Evolutionary conservation across 2,888 invertebrate species (phyloP).

Genomic region (Brachyopa scutellaris): DNA sequence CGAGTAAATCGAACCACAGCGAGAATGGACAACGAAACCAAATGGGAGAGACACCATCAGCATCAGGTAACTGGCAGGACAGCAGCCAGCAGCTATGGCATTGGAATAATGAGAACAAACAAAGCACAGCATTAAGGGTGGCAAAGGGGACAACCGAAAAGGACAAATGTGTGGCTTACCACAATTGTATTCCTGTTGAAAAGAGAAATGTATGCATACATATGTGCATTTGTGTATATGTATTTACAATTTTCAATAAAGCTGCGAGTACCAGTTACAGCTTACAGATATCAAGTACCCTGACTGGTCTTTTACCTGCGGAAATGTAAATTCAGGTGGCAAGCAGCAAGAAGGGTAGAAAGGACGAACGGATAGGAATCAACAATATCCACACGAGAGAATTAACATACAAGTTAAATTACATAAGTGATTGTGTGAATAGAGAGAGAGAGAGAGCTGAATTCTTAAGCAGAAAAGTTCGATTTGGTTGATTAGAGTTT

Average conservation of each 20-base stretch:
- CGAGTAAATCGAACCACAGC: constrained; percentile 57
- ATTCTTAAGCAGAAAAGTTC: constrained; percentile 2
- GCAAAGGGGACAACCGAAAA: constrained; percentile 58
- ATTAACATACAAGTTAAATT: constrained; percentile 69
- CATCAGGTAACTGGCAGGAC: background rate
- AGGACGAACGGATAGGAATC: constrained; percentile 5
- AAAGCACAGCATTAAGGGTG: constrained; percentile 27
- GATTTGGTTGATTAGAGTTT: background rate
- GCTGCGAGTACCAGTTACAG: constrained; percentile 8
- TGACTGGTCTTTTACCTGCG: constrained; percentile 4
- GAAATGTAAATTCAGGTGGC: background rate
- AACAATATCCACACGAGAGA: constrained; percentile 55
- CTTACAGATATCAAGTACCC: background rate
- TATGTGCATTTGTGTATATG: background rate
- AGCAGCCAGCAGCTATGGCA: background rate
- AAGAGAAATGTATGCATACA: constrained; percentile 25
- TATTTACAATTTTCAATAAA: constrained; percentile 45
- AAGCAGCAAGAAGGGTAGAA: background rate
- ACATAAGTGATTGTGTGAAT: constrained; percentile 28
- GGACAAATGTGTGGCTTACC: constrained; percentile 66
- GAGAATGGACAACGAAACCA: constrained; percentile 28
- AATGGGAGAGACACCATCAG: no score
- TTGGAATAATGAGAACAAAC: constrained; percentile 39
- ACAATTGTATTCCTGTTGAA: constrained; percentile 48
- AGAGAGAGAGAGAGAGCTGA: background rate